phyloP scores from a whole-genome alignment of 1,140 invertebrate species.

The Pseudomyrmex sp. region DNA sequence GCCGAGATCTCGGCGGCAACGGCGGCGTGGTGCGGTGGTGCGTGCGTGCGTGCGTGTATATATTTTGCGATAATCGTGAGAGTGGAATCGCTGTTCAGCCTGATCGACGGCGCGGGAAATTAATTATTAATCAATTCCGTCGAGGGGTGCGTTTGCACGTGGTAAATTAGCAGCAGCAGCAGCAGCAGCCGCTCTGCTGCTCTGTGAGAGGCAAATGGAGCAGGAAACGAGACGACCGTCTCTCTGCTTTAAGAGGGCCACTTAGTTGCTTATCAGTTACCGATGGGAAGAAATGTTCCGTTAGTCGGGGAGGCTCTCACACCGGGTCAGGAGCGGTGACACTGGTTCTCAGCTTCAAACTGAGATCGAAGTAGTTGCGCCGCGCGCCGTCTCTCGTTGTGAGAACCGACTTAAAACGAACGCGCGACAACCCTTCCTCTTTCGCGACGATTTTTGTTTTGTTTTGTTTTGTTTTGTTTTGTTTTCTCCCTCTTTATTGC shows the following conservation, averaged over 20 bases:
- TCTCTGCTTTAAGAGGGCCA: neutral
- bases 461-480: neutral
- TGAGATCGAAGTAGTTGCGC: no score
- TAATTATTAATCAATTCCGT: slow-evolving; percentile 46
- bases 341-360: no score
- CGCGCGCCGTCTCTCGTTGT: no score
- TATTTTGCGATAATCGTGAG: slow-evolving; percentile 16
- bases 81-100: neutral
- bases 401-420: no score
- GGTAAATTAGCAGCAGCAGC: slow-evolving; percentile 19
- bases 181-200: no score
- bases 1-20: no score
- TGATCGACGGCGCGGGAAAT: slow-evolving; percentile 25
- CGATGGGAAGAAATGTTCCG: neutral
- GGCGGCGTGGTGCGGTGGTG: neutral
- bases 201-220: neutral
- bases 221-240: neutral
- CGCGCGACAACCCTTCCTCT: neutral
- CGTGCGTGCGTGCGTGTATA: neutral
- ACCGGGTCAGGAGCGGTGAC: no score
- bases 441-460: neutral
- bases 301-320: neutral
- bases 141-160: slow-evolving; percentile 16
- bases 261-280: slow-evolving; percentile 19
- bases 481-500: neutral